A percentile compares a stretch with the other conserved stretches of the same genome.
Conservation (phyloP, 2,888 invertebrate species). For the Zaprionus lineosus region DNA sequence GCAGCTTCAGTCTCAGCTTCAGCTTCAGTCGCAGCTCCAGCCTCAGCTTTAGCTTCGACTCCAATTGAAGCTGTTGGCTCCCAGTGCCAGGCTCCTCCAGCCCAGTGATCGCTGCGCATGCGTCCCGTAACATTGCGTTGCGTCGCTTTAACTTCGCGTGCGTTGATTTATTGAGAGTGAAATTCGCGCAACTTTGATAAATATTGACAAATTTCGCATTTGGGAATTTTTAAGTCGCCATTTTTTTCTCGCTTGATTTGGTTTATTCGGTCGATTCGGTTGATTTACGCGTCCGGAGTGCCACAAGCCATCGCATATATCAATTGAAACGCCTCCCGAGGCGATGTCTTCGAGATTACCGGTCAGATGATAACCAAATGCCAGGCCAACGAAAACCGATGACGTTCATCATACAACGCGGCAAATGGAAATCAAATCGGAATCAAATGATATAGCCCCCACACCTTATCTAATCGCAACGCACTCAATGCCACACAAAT, state of each 20-base stretch:
- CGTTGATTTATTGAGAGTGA: conserved; percentile 73
- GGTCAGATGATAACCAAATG: neutral
- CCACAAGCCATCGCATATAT: conserved; percentile 6
- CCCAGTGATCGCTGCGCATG: conserved; percentile 28
- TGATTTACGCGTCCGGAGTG: conserved; percentile 19
- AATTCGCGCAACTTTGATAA: conserved; percentile 69
- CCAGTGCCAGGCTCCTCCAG: conserved; percentile 4
- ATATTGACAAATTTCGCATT: conserved; percentile 72
- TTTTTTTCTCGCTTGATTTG: neutral
- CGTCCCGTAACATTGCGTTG: conserved; percentile 16
- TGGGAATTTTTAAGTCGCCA: neutral
- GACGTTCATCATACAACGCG: conserved; percentile 14
- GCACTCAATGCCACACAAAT: conserved; percentile 15
- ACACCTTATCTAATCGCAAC: conserved; percentile 38
- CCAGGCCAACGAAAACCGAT: neutral
- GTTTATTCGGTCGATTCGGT: neutral
- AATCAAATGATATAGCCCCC: conserved; percentile 1
- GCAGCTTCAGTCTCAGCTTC: conserved; percentile 1
- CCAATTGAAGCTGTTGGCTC: conserved; percentile 34
- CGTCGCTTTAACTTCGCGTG: neutral
- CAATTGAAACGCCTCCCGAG: conserved; percentile 8
- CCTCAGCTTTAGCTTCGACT: neutral
- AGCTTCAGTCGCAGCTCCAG: conserved; percentile 36
- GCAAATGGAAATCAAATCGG: conserved; percentile 18
- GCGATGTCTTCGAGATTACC: conserved; percentile 15